Evolutionary conservation across 2,888 invertebrate genomes (phyloP).

Genomic region (Eupithecia pulchellata): DNA sequence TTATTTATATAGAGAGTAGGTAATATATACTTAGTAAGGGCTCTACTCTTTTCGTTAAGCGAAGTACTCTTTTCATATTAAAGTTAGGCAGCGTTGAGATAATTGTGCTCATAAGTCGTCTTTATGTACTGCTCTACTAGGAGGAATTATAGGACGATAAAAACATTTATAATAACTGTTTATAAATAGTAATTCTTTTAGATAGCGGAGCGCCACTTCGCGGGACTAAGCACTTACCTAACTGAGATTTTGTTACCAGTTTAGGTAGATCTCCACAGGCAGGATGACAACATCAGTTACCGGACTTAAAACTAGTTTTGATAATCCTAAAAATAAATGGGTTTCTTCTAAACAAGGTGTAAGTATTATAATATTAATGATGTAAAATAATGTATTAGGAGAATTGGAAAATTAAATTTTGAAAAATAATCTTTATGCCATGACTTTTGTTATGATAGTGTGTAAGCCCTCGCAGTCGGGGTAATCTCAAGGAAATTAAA

Average conservation of each 20-base stretch:
- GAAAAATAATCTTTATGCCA: not conserved
- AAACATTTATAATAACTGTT: no score
- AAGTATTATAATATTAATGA: not conserved
- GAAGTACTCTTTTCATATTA: not conserved
- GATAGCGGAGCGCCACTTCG: no score
- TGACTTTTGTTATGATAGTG: no score
- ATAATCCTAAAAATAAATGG: not conserved
- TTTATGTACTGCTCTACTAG: no score
- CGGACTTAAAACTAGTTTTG: conserved; percentile 29
- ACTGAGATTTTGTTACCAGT: not conserved
- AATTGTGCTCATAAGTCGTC: no score
- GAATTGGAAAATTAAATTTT: not conserved
- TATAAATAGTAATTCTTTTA: no score
- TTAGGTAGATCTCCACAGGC: not conserved
- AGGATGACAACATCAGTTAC: conserved; percentile 23
- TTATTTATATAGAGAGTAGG: no score
- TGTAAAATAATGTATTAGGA: not conserved
- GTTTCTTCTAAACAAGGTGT: not conserved
- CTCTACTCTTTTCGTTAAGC: no score
- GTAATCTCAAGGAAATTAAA: no score
- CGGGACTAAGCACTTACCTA: not conserved
- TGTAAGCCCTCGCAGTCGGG: no score
- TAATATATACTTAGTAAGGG: no score
- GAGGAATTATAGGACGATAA: no score
- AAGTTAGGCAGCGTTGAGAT: not conserved